Evolutionary conservation across 2,888 invertebrate species (phyloP).

Genomic region (Sclerodermus sp.): DNA sequence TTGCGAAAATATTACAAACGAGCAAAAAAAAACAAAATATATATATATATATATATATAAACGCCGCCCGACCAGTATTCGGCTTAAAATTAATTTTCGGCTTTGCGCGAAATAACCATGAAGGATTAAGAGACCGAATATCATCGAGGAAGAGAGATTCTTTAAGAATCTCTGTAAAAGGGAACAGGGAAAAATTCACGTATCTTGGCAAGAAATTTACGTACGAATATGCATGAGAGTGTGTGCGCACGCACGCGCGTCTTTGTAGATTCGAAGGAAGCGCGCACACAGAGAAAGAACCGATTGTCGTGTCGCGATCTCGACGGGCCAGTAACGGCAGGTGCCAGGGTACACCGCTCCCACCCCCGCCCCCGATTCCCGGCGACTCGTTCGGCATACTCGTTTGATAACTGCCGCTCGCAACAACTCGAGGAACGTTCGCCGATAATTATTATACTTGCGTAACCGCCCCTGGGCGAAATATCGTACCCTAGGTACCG

Average conservation of each 20-base stretch:
- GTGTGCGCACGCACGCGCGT: no score
- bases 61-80: no score
- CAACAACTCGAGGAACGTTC: conserved; percentile 29
- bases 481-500: conserved; percentile 11
- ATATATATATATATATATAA: background rate
- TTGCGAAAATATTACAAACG: no score
- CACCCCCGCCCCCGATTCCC: conserved; percentile 11
- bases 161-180: background rate
- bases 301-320: conserved; percentile 30
- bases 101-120: no score
- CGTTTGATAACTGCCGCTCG: conserved; percentile 42
- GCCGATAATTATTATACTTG: conserved; percentile 42
- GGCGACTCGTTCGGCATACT: conserved; percentile 34
- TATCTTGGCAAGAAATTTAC: background rate
- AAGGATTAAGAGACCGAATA: no score
- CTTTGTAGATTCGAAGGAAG: no score
- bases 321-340: conserved; percentile 23
- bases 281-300: background rate
- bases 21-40: background rate
- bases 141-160: background rate
- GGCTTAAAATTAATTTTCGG: no score
- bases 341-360: conserved; percentile 24
- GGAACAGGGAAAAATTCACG: no score
- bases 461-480: conserved; percentile 32
- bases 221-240: background rate